Evolutionary conservation across 1,140 invertebrate genomes (phyloP), one percentile per base, ranked within the genome.

Genomic region (Brachionus sp.): DNA sequence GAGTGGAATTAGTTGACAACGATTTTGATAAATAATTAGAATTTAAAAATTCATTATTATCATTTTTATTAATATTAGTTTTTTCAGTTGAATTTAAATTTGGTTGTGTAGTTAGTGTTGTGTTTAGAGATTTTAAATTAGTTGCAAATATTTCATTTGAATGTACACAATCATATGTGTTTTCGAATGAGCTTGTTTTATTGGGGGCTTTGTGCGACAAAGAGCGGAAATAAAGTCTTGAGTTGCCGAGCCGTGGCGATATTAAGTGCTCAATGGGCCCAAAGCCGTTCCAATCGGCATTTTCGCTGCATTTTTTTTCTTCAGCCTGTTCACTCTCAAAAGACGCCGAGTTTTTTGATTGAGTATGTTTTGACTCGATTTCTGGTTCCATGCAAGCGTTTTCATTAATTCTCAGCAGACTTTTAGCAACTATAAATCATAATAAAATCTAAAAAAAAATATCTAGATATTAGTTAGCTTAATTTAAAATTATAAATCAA

Each of bases 1-100:
- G 70, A 75, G 70, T 75, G 37, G 70, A 75, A 46, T 75, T 75
- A 5, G 70, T 75, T 19, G 70, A 75, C 39, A 75, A 46, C 25
- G 70, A 75, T 46, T 75, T 75, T 25, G 70, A 75, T 75, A 75
- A 75, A 75, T 46, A 25, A 75, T 75, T 25, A 5, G 42, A 46
- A 75, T 75, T 75, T 75, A 46, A 46, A 75, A 75, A 46, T 46
- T 75, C 42, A 75, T 75, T 75, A 75, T 75, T 35, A 75, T 75
- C 44, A 35, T 75, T 75, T 25, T 46, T 46, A 75, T 75, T 75
- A 75, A 25, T 75, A 75, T 75, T 75, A 75, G 42, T 46, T 46
- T 44, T 75, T 25, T 75, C 25, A 75, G 37, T 33, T 46, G 39
- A 25, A 75, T 19, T 75, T 44, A 23, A 70, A 70, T n/a, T 39